A percentile compares a stretch with the other conserved stretches of the same genome.
Conservation (phyloP, 2,888 invertebrate species). For the Aplocera efformata region DNA sequence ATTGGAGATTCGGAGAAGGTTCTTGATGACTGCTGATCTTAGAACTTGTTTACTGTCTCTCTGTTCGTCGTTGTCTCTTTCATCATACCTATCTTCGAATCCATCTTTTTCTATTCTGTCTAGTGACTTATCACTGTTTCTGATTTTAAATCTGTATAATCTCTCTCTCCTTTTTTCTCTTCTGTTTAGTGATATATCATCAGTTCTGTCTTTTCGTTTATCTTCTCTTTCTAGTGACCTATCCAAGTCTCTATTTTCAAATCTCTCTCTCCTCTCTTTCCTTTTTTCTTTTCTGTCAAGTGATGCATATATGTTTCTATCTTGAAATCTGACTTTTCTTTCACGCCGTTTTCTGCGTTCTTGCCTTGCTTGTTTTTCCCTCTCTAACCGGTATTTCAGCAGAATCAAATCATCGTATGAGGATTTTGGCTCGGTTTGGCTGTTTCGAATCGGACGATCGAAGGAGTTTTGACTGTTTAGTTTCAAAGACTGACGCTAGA, state of each 20-base stretch:
- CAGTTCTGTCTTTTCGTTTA: slow-evolving; percentile 10
- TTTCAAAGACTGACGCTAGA: no score
- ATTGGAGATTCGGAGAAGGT: slow-evolving; percentile 32
- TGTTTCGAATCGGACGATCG: neutral
- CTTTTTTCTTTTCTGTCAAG: neutral
- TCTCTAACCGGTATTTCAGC: slow-evolving; percentile 7
- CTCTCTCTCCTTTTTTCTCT: slow-evolving; percentile 4
- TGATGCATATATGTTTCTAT: slow-evolving; percentile 1
- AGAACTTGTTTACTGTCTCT: slow-evolving; percentile 13
- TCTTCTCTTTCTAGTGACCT: slow-evolving; percentile 5
- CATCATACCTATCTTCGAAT: slow-evolving; percentile 2
- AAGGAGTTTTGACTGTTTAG: no score
- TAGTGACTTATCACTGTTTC: slow-evolving; percentile 1
- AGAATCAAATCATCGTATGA: slow-evolving; percentile 6
- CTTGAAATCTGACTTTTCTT: slow-evolving; percentile 9
- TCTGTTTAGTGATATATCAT: neutral
- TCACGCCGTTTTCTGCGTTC: slow-evolving; percentile 8
- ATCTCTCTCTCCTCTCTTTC: slow-evolving; percentile 5
- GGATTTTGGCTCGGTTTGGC: neutral
- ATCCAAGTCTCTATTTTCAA: slow-evolving; percentile 10
- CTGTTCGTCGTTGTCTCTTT: slow-evolving; percentile 9
- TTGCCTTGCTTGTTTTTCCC: slow-evolving; percentile 1
- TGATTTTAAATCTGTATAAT: neutral
- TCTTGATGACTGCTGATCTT: slow-evolving; percentile 39
- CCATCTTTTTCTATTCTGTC: neutral